phyloP scores from a whole-genome alignment of 2,888 invertebrate genomes.

The Platycheirus albimanus region DNA sequence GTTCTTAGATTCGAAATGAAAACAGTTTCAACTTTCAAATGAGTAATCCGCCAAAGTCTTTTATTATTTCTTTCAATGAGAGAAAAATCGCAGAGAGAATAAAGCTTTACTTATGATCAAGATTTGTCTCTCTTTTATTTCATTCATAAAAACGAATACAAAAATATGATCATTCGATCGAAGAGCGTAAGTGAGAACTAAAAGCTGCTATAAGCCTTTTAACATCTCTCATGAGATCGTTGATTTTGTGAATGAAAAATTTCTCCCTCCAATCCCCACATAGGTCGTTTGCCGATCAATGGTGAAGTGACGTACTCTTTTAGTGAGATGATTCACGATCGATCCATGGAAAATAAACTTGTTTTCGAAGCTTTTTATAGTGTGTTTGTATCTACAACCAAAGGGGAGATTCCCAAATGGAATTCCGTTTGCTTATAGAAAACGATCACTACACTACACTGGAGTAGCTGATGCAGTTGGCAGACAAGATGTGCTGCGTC shows the following conservation, averaged over 20 bases:
- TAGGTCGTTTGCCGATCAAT: slow-evolving; percentile 48
- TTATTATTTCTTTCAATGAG: slow-evolving; percentile 27
- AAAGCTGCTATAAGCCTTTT: slow-evolving; percentile 50
- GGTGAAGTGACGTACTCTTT: slow-evolving; percentile 45
- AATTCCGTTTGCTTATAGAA: slow-evolving; percentile 38
- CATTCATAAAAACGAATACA: slow-evolving; percentile 15
- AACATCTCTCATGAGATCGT: slow-evolving; percentile 37
- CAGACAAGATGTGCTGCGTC: slow-evolving; percentile 76
- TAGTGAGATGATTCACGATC: slow-evolving; percentile 61
- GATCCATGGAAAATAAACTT: slow-evolving; percentile 51
- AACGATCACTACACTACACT: neutral
- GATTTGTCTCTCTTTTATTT: neutral
- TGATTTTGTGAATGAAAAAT: slow-evolving; percentile 62
- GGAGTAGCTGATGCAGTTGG: neutral
- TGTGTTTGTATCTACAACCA: neutral
- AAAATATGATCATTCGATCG: neutral
- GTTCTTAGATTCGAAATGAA: slow-evolving; percentile 54
- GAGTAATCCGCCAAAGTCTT: slow-evolving; percentile 28
- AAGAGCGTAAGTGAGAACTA: neutral
- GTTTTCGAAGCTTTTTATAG: neutral
- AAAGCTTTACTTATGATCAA: slow-evolving; percentile 36
- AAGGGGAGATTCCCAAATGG: slow-evolving; percentile 62
- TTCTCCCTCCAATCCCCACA: slow-evolving; percentile 27
- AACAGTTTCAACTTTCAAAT: neutral
- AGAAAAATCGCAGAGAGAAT: slow-evolving; percentile 57